Evolutionary conservation across 2,888 invertebrate genomes (phyloP), one percentile per base, ranked within the genome.

Genomic region (Petrolisthes cinctipes): DNA sequence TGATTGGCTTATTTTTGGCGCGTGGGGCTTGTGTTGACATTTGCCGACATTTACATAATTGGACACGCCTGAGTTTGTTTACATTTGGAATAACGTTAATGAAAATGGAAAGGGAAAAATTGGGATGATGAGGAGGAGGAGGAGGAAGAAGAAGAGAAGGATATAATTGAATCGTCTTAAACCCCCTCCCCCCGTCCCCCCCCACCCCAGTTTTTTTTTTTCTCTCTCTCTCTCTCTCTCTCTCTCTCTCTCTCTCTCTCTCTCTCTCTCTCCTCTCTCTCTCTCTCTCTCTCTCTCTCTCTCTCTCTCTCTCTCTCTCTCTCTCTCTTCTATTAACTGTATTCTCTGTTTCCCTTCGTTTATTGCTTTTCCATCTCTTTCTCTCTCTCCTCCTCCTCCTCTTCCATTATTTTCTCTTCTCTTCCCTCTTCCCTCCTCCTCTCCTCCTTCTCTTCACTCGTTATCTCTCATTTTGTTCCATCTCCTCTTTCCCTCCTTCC

Each of bases 1-100:
- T 71, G 71, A 71, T 71, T 71, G 71, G 71, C 71, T 14, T 14
- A 6, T 20, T 71, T 14, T 6, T 71, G 14, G 14, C n/a, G 71
- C 71, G 71, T 4, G n/a, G 20, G 14, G 14, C 20, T 20, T n/a
- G 71, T 71, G 71, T 71, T 71, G 71, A 71, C 71, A 71, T 71
- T 71, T 71, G 17, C n/a, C 71, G n/a, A 6, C 71, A 71, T 71
- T 71, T 71, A 71, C 71, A 71, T 71, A 71, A 71, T 71, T 71
- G 71, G 71, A 71, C 71, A 71, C 71, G 71, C 6, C n/a, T 1
- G 20, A 11, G 71, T 71, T 71, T 71, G 71, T 71, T 71, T 11
- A 71, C 71, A n/a, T 20, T 71, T 6, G 71, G 20, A 71, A 71
- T 71, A 71, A 71, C 71, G 71, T 71, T 71, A n/a, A 71, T 71